Conservation (phyloP, 2,797 vertebrate species). For the Sebastes alutus region DNA sequence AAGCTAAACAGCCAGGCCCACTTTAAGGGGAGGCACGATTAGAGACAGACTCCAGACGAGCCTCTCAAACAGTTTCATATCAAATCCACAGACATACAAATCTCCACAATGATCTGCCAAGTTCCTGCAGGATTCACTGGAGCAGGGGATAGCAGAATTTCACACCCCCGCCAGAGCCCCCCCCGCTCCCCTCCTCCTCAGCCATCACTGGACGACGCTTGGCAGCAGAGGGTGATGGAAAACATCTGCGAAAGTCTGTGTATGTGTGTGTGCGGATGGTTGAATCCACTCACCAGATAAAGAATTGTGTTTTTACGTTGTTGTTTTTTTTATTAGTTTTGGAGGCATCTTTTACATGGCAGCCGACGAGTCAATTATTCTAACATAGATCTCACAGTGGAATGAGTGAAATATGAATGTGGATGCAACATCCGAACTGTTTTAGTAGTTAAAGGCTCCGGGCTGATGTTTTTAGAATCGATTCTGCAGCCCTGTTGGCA, state of each 20-base stretch:
- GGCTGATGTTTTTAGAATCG: conserved; percentile 31
- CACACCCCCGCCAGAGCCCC: conserved; percentile 51
- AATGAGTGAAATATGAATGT: conserved; percentile 46
- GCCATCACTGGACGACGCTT: conserved; percentile 56
- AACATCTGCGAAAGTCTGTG: conserved; percentile 72
- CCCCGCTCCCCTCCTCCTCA: conserved; percentile 28
- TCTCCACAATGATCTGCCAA: conserved; percentile 76
- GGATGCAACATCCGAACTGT: conserved; percentile 33
- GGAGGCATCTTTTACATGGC: conserved; percentile 18
- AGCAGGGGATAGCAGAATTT: conserved; percentile 72
- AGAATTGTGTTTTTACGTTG: conserved; percentile 43
- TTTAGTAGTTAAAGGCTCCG: conserved; percentile 30
- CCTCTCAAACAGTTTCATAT: conserved; percentile 71
- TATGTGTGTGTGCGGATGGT: conserved; percentile 34
- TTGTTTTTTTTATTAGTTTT: conserved; percentile 4
- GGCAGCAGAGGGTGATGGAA: conserved; percentile 69
- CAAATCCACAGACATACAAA: conserved; percentile 76
- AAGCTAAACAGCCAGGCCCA: conserved; percentile 53
- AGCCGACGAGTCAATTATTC: conserved; percentile 37
- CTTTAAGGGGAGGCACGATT: conserved; percentile 47
- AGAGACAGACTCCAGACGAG: conserved; percentile 70
- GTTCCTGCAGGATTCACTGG: conserved; percentile 71
- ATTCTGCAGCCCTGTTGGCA: conserved; percentile 32
- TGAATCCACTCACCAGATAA: conserved; percentile 54
- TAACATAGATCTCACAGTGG: conserved; percentile 7